These are phyloP conservation scores for Manis crassicaudata DNA, from an alignment of 2,797 vertebrate species.

Conservation along the genomic window DNA sequence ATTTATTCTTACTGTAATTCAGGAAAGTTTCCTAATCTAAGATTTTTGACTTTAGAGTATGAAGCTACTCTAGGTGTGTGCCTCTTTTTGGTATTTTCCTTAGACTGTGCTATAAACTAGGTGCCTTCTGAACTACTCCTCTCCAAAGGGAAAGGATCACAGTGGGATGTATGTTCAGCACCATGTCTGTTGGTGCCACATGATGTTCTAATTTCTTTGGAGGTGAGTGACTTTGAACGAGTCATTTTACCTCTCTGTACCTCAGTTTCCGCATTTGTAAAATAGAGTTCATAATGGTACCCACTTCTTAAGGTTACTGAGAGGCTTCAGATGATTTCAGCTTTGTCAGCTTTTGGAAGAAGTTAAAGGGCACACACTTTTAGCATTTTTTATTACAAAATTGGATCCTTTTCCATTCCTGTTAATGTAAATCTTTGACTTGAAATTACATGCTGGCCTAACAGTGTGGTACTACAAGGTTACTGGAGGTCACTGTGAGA, in stretches of 20 bases:
- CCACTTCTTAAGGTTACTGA: background rate
- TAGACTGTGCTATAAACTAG: conserved; percentile 10
- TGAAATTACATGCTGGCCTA: background rate
- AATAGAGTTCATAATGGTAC: background rate
- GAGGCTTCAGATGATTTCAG: conserved; percentile 19
- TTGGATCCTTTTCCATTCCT: background rate
- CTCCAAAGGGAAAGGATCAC: background rate
- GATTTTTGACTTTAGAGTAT: background rate
- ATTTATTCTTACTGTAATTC: conserved; percentile 42
- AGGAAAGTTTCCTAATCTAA: conserved; percentile 1
- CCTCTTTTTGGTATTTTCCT: background rate
- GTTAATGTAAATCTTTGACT: conserved; percentile 32
- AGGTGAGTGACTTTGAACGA: background rate
- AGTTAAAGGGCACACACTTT: background rate
- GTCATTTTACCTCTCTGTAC: conserved; percentile 8
- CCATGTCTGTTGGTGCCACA: background rate
- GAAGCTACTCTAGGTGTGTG: background rate
- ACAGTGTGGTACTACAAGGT: background rate
- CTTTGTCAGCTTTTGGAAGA: conserved; percentile 10
- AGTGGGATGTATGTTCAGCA: background rate
- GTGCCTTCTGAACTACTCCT: background rate
- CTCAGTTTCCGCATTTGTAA: conserved; percentile 24
- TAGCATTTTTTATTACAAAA: conserved; percentile 29
- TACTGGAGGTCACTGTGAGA: conserved; percentile 14
- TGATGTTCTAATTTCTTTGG: conserved; percentile 17